Base-by-base conservation (phyloP, 2,113 vertebrate species). In the Oreochromis niloticus region DNA sequence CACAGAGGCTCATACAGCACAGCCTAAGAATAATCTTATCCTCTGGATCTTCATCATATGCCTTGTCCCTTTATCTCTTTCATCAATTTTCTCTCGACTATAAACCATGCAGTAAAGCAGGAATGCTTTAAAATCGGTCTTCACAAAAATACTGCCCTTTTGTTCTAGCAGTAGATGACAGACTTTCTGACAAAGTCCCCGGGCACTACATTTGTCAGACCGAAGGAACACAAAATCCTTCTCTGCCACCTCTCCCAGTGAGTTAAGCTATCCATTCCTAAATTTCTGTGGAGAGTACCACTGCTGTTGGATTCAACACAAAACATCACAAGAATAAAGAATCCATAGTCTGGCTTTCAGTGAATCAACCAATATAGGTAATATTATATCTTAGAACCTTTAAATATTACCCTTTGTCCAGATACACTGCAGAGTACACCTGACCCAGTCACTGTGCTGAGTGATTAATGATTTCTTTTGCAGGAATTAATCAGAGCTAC, bases 41-140 rank as follows among this genome's bases (percentile, higher is more conserved):
- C 46, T 12, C 73, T 78, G 73, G 46, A 75, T 52, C 46, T 78
- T 89, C 87, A 56, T 85, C 30, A 87, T 55, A 24, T 14, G 56
- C 34, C 55, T 34, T 59, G 41, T 61, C 22, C n/a, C 32, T 86
- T 63, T 46, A 39, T 86, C 54, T 36, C 52, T 43, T 52, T 75
- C 81, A 84, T 85, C 59, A 50, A 34, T 82, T 71, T 56, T 80
- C 12, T 48, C 43, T 80, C 4, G 17, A 85, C 81, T 81, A 81
- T 66, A 75, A 89, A 84, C 41, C 63, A 27, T 68, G 84, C 80
- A 34, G 22, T 55, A 68, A 84, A 84, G 87, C 17, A 75, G 57
- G 73, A 27, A 75, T 8, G 22, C 66, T 80, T 80, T 46, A 30
- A 71, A 89, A 91, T 92, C 81, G n/a, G 34, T 89, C 73, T 82